These are phyloP conservation scores for Albula goreensis DNA, from an alignment of 2,113 vertebrate species.

Conservation along the genomic window DNA sequence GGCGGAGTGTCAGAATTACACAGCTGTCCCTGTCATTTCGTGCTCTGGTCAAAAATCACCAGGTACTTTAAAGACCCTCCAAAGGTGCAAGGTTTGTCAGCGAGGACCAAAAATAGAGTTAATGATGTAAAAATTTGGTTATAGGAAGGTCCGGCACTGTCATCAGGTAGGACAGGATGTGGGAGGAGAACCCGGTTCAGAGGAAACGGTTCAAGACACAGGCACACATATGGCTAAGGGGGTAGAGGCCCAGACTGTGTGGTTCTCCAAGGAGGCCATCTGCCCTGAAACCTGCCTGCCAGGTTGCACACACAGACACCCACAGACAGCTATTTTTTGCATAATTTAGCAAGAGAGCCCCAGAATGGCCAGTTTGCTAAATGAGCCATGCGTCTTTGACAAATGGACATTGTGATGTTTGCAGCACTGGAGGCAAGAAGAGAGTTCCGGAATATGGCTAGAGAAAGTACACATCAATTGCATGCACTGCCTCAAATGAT, in stretches of 20 bases:
- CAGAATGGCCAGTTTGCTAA: constrained; percentile 31
- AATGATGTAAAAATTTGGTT: too few species aligned
- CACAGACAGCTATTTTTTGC: constrained; percentile 40
- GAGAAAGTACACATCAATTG: constrained; percentile 16
- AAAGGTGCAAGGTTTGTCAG: neutral
- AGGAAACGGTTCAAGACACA: neutral
- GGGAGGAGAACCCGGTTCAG: neutral
- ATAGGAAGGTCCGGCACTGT: neutral
- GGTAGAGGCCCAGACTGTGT: constrained; percentile 30
- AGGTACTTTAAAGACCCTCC: neutral
- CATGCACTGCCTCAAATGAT: neutral
- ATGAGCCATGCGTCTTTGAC: constrained; percentile 43
- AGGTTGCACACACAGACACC: constrained; percentile 33
- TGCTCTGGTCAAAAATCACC: constrained; percentile 45
- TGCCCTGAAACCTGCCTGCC: constrained; percentile 21
- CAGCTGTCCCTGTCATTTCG: constrained; percentile 48
- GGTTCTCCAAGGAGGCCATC: constrained; percentile 32
- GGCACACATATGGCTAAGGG: constrained; percentile 36
- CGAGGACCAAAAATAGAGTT: neutral
- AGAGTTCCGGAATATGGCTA: constrained; percentile 10
- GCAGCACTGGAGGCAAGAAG: constrained; percentile 7
- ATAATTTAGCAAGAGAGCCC: constrained; percentile 42
- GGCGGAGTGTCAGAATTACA: constrained; percentile 36
- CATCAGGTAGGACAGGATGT: neutral
- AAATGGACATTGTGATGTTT: constrained; percentile 25